Percentiles rank a stretch among this genome's conserved stretches.
phyloP scores from a whole-genome alignment of 2,797 vertebrate species.

The Choloepus didactylus region DNA sequence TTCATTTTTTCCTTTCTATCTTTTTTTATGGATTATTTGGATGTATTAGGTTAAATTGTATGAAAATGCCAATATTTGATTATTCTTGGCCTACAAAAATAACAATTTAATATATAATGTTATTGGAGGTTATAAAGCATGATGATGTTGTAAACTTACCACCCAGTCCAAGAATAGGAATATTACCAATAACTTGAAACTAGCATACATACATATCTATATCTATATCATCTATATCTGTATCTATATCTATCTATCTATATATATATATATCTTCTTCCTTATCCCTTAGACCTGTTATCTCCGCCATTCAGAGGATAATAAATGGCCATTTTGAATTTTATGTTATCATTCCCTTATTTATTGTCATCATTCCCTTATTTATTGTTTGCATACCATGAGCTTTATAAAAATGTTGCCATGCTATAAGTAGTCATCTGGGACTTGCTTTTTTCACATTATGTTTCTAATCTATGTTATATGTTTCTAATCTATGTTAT shows the following conservation, averaged over 20 bases:
- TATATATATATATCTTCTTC: background rate
- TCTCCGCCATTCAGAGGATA: background rate
- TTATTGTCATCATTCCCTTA: background rate
- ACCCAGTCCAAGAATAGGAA: background rate
- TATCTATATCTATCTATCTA: too few relatives aligned
- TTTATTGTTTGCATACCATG: conserved; percentile 36
- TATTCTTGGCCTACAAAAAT: conserved; percentile 43
- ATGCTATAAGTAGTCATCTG: background rate
- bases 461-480: background rate
- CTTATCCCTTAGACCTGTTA: background rate
- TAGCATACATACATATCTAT: background rate
- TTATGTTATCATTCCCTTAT: background rate
- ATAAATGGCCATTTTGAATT: conserved; percentile 22
- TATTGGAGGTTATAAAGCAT: conserved; percentile 46
- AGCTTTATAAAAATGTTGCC: conserved; percentile 51
- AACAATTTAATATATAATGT: background rate
- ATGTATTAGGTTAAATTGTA: conserved; percentile 26
- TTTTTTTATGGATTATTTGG: conserved; percentile 47
- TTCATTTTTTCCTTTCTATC: conserved; percentile 11
- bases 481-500: background rate
- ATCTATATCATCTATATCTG: background rate
- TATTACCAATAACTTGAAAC: background rate
- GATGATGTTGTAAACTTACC: background rate
- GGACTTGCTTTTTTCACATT: background rate
- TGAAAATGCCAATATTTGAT: conserved; percentile 47